Conservation (phyloP, 2,888 invertebrate species). For the Andrena hattorfiana region DNA sequence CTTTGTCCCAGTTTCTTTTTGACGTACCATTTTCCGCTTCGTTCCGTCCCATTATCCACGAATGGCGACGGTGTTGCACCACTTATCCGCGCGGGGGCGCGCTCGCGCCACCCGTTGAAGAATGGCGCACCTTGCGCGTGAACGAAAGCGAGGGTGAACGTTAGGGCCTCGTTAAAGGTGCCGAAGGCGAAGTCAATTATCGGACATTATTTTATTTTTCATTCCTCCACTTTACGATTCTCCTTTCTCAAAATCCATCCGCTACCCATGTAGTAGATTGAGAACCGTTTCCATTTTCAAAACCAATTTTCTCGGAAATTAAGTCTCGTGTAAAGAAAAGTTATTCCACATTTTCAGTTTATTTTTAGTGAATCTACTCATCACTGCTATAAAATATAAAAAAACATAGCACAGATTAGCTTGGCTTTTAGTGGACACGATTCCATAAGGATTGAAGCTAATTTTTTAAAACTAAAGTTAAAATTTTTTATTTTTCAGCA, state of each 20-base stretch:
- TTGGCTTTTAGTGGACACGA: no score
- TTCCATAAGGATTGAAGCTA: no score
- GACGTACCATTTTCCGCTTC: conserved; percentile 68
- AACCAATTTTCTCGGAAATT: neutral
- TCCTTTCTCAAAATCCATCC: neutral
- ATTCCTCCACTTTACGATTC: conserved; percentile 48
- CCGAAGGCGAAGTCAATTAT: conserved; percentile 70
- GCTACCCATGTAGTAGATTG: neutral
- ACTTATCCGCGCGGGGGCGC: conserved; percentile 47
- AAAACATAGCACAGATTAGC: no score
- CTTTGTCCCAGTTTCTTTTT: conserved; percentile 72
- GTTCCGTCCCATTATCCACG: conserved; percentile 73
- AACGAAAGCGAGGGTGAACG: conserved; percentile 42
- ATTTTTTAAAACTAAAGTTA: no score
- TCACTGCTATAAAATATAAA: no score
- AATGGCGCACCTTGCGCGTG: neutral
- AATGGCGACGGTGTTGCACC: conserved; percentile 61
- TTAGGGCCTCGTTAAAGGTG: conserved; percentile 70
- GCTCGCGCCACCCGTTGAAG: conserved; percentile 10
- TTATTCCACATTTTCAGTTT: no score
- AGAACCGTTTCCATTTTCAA: neutral
- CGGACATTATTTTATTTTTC: conserved; percentile 25
- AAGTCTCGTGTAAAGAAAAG: neutral
- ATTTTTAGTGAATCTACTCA: no score
- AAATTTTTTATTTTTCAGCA: no score